Percentiles rank a stretch among this genome's conserved stretches.
phyloP scores from a whole-genome alignment of 2,888 invertebrate genomes.

The Marronus borbonicus region DNA sequence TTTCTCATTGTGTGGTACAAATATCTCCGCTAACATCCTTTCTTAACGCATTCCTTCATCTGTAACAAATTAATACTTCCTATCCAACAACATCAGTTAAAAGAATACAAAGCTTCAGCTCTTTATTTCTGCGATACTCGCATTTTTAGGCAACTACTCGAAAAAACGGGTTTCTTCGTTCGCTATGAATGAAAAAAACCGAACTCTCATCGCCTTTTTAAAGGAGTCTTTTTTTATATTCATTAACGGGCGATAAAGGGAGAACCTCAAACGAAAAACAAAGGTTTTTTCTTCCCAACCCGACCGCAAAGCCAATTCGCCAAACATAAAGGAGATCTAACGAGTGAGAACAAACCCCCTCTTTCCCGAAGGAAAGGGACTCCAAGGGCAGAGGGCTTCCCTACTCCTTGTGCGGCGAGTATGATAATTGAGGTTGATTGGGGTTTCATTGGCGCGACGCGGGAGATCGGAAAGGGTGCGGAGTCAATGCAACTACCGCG shows the following conservation, averaged over 20 bases:
- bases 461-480: conserved; percentile 57
- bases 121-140: background rate
- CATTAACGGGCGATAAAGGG: conserved; percentile 29
- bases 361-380: conserved; percentile 43
- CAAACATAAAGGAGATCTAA: conserved; percentile 40
- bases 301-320: conserved; percentile 27
- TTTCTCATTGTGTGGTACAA: background rate
- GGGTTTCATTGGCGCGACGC: conserved; percentile 65
- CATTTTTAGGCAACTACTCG: conserved; percentile 7
- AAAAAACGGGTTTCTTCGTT: background rate
- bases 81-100: background rate
- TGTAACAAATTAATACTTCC: background rate
- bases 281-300: conserved; percentile 24
- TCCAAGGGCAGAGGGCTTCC: conserved; percentile 16
- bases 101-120: background rate
- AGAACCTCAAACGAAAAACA: conserved; percentile 31
- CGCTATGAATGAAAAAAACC: background rate
- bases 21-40: background rate
- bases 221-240: conserved; percentile 19
- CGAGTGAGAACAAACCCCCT: conserved; percentile 9
- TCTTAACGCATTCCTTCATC: background rate
- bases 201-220: background rate
- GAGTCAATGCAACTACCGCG: conserved; percentile 57
- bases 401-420: conserved; percentile 62
- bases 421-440: conserved; percentile 70